Base-by-base conservation (phyloP, 2,888 invertebrate genomes). In the Drosophila acutilabella region DNA sequence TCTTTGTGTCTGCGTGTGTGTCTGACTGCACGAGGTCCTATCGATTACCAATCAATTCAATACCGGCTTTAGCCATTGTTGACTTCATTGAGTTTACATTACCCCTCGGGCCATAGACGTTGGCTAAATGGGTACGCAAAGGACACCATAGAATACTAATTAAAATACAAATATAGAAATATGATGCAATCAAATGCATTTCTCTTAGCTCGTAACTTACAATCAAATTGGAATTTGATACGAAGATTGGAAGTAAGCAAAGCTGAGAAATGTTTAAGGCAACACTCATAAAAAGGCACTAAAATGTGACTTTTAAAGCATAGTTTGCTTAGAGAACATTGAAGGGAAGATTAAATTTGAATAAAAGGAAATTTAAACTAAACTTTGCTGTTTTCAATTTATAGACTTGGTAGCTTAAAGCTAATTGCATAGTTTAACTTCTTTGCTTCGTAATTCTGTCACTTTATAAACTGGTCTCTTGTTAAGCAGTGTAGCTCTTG, bases 11-110 rank as follows among this genome's bases (percentile, higher is more conserved):
- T 40, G 13, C 23, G 38, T 59, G 44, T 38, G 13, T 44, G 52
- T 45, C 40, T 40, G 61, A 40, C 16, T 45, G 36, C 11, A 40
- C 20, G 54, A 14, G 65, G 47, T 54, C 64, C 75, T 84, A 82
- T 82, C 85, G 88, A 82, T 88, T 82, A 85, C 81, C 88, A 81
- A 82, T 88, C 81, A 76, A 80, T 87, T 80, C 69, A 33, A 53
- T 59, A 61, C 60, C 78, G 74, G 60, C 78, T 67, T 51, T 67
- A 54, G 60, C 82, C 69, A 82, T 88, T 82, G 85, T 88, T 85
- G 88, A 85, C 88, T 88, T 76, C 67, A 76, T 71, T 69, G 68
- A 71, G 70, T 67, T 78, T 73, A 62, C 68, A 60, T 59, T 48
- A 58, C 53, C 64, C 65, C 20, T 44, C 41, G 48, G 20, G 44